These are phyloP conservation scores for Xestia sexstrigata DNA, from an alignment of 2,888 invertebrate species.

Conservation along the genomic window DNA sequence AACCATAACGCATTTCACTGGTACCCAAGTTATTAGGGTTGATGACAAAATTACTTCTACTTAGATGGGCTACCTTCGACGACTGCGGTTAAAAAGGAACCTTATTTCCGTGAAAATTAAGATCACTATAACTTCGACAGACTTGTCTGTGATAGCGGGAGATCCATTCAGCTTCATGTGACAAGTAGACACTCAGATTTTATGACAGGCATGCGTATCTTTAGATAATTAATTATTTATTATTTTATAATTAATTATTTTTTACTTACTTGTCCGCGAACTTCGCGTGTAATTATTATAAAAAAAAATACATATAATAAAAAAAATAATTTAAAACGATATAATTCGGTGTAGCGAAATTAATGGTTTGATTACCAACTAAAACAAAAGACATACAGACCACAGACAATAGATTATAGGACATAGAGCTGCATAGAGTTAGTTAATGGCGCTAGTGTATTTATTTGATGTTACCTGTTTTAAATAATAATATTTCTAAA, in stretches of 20 bases:
- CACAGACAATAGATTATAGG: too few species aligned
- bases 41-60: slow-evolving; percentile 37
- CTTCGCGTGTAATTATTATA: too few species aligned
- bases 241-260: not conserved
- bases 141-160: not conserved
- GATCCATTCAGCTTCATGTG: not conserved
- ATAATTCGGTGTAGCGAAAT: too few species aligned
- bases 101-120: not conserved
- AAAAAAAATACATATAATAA: too few species aligned
- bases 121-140: not conserved
- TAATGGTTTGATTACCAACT: too few species aligned
- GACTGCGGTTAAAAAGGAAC: not conserved
- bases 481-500: too few species aligned
- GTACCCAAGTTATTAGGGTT: slow-evolving; percentile 15
- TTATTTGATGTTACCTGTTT: too few species aligned
- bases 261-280: too few species aligned
- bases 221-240: not conserved
- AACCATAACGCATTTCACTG: slow-evolving; percentile 20
- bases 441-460: too few species aligned
- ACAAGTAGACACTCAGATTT: not conserved
- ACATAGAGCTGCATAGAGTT: too few species aligned
- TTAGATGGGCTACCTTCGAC: not conserved
- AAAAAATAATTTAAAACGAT: too few species aligned
- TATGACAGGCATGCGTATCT: not conserved
- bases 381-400: too few species aligned